Conservation (phyloP, 2,113 vertebrate genomes). For the Zosterops hypoxanthus region DNA sequence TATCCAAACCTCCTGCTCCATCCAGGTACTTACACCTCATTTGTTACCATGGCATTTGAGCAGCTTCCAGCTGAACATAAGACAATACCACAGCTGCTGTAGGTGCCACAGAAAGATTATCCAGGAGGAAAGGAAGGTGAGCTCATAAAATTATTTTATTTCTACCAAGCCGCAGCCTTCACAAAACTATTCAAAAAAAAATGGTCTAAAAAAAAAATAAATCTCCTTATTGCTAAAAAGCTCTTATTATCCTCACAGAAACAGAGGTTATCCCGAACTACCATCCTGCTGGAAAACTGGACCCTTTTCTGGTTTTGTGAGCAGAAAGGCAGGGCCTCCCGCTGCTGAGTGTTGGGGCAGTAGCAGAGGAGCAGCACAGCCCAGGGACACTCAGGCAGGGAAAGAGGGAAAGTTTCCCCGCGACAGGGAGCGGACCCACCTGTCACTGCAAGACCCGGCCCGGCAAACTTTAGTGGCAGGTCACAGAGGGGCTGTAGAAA, state of each 20-base stretch:
- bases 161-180: background rate
- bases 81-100: background rate
- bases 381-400: background rate
- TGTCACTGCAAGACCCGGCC: background rate
- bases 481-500: background rate
- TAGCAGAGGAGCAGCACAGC: background rate
- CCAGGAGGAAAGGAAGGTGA: background rate
- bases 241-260: background rate
- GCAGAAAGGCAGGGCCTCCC: background rate
- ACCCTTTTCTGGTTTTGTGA: fast-evolving
- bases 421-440: background rate
- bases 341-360: background rate
- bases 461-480: background rate
- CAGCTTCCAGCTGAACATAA: conserved; percentile 23
- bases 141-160: background rate
- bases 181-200: background rate
- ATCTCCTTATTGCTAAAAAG: background rate
- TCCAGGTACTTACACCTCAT: conserved; percentile 46
- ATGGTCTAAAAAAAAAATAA: background rate
- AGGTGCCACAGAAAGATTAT: background rate
- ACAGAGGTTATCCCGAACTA: background rate
- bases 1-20: background rate
- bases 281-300: background rate
- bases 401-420: background rate
- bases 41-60: conserved; percentile 56